Base-by-base conservation (phyloP, 2,113 vertebrate genomes). In the Tachysurus fulvidraco region DNA sequence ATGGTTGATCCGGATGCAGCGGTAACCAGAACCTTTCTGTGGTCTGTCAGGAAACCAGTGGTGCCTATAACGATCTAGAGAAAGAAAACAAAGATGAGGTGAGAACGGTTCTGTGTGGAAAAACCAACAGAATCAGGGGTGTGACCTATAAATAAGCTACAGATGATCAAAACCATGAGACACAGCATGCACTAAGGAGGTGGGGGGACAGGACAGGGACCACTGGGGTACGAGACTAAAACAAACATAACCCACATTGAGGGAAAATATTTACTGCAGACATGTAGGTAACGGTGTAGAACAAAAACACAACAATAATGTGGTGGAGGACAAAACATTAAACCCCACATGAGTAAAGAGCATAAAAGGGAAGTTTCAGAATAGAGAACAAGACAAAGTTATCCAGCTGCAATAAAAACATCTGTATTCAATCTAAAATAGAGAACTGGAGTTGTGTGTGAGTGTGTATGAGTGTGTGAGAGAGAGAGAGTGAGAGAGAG, bases 1-100 rank as follows among this genome's bases (percentile, higher is more conserved):
- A 79, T 97, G 96, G 90, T 97, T 97, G 90, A 97, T 97, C 13
- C 96, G 94, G 86, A 97, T 96, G 89, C 96, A 97, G 88, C 96
- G 96, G 84, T 97, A 97, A 0, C 95, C 96, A 0, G 96, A 97
- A 67, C 96, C 96, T 91, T 96, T 97, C 92, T 92, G 95, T 0
- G 96, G 96, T 65, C 95, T 93, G 84, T 97, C 96, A 0, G 96
- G 96, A 90, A 97, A 97, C 96, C 96, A 97, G 85, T 96, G 96
- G 57, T 97, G 95, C 54, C 91, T 94, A 91, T 97, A 97, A 91
- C 96, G 96, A 88, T 96, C 96, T 97, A 71, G 23, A 60, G 62
- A 11, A 69, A 79, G 17, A 86, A 6, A 1, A 8, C 19, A 19
- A 65, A 77, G 30, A 14, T 1, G 23, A 3, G 19, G 21, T 46